phyloP scores from a whole-genome alignment of 2,797 vertebrate species.

The Lagorchestes hirsutus region DNA sequence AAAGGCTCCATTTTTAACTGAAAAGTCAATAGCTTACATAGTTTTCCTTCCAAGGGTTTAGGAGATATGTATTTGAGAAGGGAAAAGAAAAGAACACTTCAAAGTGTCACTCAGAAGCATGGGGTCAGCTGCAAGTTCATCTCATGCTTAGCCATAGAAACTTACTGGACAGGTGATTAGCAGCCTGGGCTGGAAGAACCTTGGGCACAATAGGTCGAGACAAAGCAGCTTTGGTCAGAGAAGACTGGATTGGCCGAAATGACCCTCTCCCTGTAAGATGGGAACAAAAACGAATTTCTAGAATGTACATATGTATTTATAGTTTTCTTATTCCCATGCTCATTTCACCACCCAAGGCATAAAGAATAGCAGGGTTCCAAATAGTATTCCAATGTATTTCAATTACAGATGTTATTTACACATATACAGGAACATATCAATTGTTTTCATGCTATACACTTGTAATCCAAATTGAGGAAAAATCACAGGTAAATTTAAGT shows the following conservation, averaged over 20 bases:
- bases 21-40: not conserved
- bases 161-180: conserved; percentile 94
- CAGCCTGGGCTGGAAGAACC: conserved; percentile 86
- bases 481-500: not conserved
- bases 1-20: not conserved
- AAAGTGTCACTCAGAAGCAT: not conserved
- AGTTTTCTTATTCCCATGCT: not conserved
- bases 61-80: not conserved
- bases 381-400: not conserved
- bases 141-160: conserved; percentile 39
- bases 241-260: conserved; percentile 96
- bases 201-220: conserved; percentile 92
- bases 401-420: not conserved
- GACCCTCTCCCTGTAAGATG: conserved; percentile 93
- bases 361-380: not conserved
- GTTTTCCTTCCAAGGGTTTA: not conserved
- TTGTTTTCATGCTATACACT: not conserved
- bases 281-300: conserved; percentile 47
- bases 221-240: conserved; percentile 89
- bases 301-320: not conserved
- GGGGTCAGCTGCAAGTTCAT: not conserved
- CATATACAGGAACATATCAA: not conserved
- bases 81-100: conserved; percentile 3
- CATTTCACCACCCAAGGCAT: not conserved
- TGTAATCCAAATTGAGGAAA: not conserved